Evolutionary conservation across 2,888 invertebrate species (phyloP), one percentile per base, ranked within the genome.

Genomic region (Agonopterix arenella): DNA sequence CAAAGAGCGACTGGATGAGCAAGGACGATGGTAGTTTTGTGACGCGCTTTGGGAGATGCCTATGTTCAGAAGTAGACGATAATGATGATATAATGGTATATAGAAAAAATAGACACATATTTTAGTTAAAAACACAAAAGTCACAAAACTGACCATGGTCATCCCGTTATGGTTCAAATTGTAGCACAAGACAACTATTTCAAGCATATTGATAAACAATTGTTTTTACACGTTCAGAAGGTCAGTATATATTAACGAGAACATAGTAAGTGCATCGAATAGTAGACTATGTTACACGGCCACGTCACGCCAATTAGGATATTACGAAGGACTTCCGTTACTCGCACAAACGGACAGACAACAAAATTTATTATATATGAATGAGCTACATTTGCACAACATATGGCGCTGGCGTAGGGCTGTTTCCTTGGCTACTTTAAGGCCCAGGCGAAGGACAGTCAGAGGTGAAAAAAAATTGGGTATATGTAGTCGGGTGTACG

Each of bases 271-370:
- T 37, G 44, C 43, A 44, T 36, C 42, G 11, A 41, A 42, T 47
- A 28, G 28, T 28, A 28, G 28, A 28, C 28, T 28, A 28, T 28
- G 28, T 7, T 28, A 28, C 47, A 41, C 11, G 28, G 44, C 53
- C 54, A 48, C 62, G 63, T 67, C 62, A 73, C 56, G 49, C 46
- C 60, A 63, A 70, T 75, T 73, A 76, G 72, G 66, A 73, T 60
- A 62, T 62, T 56, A 62, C 60, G 68, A 76, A 76, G 73, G 67
- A 73, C 66, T 76, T 77, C 76, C 73, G 69, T 40, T 47, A 9
- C 13, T 28, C 4, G 28, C 28, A 28, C 28, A 28, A 9, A 37
- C 28, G 44, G 48, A 61, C 61, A 56, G 56, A 66, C 58, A 58
- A 50, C 57, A 50, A 7, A 2, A 54, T 53, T 62, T 48, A 49